Conservation (phyloP, 1,140 invertebrate species). For the Myzus persicae region DNA sequence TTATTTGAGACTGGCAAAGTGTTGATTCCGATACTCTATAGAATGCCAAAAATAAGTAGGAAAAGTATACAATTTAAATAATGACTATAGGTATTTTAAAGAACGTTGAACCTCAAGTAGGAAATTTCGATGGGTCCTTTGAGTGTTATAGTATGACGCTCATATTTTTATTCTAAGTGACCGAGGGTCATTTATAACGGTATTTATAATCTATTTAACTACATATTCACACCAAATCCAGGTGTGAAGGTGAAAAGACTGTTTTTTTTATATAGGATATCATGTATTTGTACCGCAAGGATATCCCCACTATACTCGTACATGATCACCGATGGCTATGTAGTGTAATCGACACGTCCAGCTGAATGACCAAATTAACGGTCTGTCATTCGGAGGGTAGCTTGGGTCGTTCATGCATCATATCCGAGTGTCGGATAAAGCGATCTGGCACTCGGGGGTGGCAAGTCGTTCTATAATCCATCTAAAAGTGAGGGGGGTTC, state of each 20-base stretch:
- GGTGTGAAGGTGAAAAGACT: not conserved
- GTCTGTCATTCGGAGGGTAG: not conserved
- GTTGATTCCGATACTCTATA: no score
- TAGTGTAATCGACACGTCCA: not conserved
- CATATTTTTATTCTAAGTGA: not conserved
- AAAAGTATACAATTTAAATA: no score
- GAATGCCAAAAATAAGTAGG: no score
- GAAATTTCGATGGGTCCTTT: not conserved
- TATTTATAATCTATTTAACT: not conserved
- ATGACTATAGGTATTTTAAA: no score
- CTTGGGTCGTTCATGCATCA: not conserved
- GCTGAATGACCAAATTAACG: not conserved
- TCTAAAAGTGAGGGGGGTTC: not conserved
- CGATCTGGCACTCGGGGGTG: not conserved
- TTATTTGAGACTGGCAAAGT: no score
- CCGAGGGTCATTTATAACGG: not conserved
- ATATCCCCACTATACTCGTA: not conserved
- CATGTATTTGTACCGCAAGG: not conserved
- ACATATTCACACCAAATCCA: not conserved
- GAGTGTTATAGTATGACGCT: not conserved
- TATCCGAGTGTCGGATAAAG: not conserved
- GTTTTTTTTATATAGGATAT: not conserved
- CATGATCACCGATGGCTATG: not conserved
- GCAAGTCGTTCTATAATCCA: not conserved
- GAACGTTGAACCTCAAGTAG: no score